Base-by-base conservation (phyloP, 2,113 vertebrate species). In the Pachyramphus minor region DNA sequence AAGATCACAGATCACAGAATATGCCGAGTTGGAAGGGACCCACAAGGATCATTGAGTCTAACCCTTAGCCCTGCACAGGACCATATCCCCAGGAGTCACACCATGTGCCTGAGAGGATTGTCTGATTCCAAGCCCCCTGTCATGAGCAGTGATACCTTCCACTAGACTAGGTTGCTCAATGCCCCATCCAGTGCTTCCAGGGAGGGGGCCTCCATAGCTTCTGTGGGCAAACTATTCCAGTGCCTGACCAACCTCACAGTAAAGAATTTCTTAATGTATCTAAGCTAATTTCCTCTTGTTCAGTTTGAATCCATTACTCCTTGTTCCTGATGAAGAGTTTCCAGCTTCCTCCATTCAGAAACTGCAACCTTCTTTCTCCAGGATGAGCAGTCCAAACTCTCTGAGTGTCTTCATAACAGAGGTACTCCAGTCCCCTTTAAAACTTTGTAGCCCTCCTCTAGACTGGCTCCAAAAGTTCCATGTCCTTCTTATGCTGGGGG, bases 141-240 rank as follows among this genome's bases (percentile, higher is more conserved):
- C 41, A 31, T 15, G 12, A 35, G 23, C 20, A 73, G 28, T 28
- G n/a, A 25, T 45, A 68, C 11, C 7, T 75, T 25, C 39, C 62
- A 31, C 14, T 27, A 20, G 30, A 49, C 30, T 0, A 0, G 14
- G 8, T 16, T 63, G 14, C 31, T 55, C 47, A 62, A 15, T 9
- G n/a, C 25, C 30, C 17, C n/a, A 19, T 25, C 17, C 35, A 31
- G 12, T 14, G 31, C 8, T 62, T 62, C 31, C 79, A 69, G 41
- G 12, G 41, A 82, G 23, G 23, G 67, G 25, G 18, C 22, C 9
- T 62, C 35, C 63, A 76, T 5, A 69, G 17, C 18, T 77, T 42
- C 25, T 56, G 22, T 56, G 25, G 41, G 25, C 12, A 84, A 84
- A 63, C 18, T 62, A 13, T 60, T 76, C 30, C 41, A 56, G 27